phyloP scores from a whole-genome alignment of 2,113 vertebrate species.

The Aspidoscelis tigris region DNA sequence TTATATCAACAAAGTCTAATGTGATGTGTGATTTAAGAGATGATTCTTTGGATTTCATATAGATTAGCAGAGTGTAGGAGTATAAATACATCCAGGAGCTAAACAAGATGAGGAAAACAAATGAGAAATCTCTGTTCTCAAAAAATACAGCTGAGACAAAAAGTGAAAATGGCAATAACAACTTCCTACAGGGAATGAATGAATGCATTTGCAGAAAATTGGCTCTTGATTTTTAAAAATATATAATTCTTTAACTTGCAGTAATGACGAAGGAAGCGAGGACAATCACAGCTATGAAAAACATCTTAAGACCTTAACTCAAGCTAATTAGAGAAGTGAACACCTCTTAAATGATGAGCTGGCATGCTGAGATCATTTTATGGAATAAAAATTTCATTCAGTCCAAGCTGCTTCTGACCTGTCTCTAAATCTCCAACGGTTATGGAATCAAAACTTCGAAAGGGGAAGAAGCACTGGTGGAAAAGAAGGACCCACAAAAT shows the following conservation, averaged over 20 bases:
- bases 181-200: background rate
- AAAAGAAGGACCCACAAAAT: too few relatives aligned
- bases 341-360: too few relatives aligned
- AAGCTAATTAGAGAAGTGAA: background rate
- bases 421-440: background rate
- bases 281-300: background rate
- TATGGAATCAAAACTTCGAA: background rate
- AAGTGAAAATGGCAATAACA: too few relatives aligned
- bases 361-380: background rate
- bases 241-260: background rate
- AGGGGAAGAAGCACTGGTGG: too few relatives aligned
- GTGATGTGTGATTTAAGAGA: too few relatives aligned
- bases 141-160: too few relatives aligned
- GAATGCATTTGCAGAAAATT: background rate
- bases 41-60: too few relatives aligned
- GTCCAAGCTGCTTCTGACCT: background rate
- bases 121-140: background rate
- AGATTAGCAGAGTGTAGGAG: too few relatives aligned
- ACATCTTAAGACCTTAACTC: background rate
- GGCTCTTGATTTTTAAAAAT: background rate
- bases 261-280: background rate
- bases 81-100: too few relatives aligned
- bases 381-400: background rate
- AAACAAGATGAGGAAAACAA: background rate
- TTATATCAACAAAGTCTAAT: too few relatives aligned